Conservation (phyloP, 2,113 vertebrate genomes). For the Tenrec ecaudatus region DNA sequence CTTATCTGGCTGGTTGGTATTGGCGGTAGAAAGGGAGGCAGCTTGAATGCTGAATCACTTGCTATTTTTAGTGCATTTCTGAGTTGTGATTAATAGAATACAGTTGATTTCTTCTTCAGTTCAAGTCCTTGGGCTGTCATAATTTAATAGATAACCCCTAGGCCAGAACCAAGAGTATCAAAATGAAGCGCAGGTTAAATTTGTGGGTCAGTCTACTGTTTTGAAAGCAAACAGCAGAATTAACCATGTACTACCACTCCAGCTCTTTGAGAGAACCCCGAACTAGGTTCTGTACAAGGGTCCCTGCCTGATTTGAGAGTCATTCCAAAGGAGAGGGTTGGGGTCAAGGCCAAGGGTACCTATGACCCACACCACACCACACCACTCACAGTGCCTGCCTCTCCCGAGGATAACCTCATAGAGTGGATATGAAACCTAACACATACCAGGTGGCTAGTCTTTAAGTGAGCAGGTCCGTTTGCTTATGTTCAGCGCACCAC, state of each 20-base stretch:
- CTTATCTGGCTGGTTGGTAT: slow-evolving; percentile 21
- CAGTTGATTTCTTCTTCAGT: slow-evolving; percentile 31
- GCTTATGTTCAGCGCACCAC: not conserved
- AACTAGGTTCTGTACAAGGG: not conserved
- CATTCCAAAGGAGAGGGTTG: not conserved
- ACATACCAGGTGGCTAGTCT: not conserved
- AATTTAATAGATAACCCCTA: slow-evolving; percentile 51
- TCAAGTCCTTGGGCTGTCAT: not conserved
- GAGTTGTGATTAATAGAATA: slow-evolving; percentile 59
- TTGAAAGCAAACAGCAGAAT: slow-evolving; percentile 47
- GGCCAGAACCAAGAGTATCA: not conserved
- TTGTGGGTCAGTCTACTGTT: not conserved
- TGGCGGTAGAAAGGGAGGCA: slow-evolving; percentile 15
- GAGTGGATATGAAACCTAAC: not conserved
- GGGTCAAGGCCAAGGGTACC: not conserved
- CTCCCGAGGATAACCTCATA: not conserved
- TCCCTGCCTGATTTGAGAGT: not conserved
- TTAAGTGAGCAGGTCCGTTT: not conserved
- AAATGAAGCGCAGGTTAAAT: slow-evolving; percentile 45
- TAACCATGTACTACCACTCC: not conserved
- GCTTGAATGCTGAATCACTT: not conserved
- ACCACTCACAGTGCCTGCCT: not conserved
- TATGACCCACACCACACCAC: not conserved
- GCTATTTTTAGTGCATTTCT: slow-evolving; percentile 57
- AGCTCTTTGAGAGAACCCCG: not conserved